Percentiles rank a stretch among this genome's conserved stretches.
Evolutionary conservation across 35 echinoderm and acorn worm species (phyloP).

Genomic region (Ptychodera flava): DNA sequence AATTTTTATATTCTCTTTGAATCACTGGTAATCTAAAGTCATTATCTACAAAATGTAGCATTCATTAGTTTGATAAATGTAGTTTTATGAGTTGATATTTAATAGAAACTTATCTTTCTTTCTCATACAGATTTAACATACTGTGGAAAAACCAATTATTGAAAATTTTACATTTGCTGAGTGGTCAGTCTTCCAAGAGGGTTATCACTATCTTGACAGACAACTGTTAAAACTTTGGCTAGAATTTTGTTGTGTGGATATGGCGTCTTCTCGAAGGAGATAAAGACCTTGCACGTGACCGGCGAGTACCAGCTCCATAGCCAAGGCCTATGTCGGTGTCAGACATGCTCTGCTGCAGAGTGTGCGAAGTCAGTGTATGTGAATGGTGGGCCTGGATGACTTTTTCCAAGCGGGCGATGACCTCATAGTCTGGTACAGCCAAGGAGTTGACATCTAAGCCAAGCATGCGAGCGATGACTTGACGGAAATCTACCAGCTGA

Average conservation of each 20-base stretch:
- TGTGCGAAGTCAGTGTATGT: conserved; percentile 61
- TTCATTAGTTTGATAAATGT: no score
- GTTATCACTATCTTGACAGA: no score
- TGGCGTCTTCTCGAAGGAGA: conserved; percentile 47
- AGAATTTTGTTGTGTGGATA: conserved; percentile 3
- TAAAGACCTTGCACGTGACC: conserved; percentile 38
- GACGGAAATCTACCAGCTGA: conserved; percentile 88
- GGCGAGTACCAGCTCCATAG: conserved; percentile 27
- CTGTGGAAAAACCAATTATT: no score
- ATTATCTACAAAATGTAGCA: no score
- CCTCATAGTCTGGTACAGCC: conserved; percentile 95
- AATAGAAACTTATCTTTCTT: no score
- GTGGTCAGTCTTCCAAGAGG: no score
- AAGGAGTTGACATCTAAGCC: conserved; percentile 69
- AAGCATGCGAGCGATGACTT: conserved; percentile 90
- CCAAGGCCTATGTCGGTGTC: conserved; percentile 77
- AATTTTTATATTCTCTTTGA: no score
- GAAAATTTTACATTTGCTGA: no score
- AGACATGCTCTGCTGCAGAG: conserved; percentile 59
- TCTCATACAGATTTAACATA: no score
- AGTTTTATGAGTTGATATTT: no score
- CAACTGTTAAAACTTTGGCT: no score
- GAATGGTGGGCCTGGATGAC: conserved; percentile 97
- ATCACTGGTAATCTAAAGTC: no score
- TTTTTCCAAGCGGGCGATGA: conserved; percentile 88